A percentile compares a stretch with the other conserved stretches of the same genome.
These are phyloP conservation scores for Conger conger DNA, from an alignment of 2,113 vertebrate species.

Conservation along the genomic window DNA sequence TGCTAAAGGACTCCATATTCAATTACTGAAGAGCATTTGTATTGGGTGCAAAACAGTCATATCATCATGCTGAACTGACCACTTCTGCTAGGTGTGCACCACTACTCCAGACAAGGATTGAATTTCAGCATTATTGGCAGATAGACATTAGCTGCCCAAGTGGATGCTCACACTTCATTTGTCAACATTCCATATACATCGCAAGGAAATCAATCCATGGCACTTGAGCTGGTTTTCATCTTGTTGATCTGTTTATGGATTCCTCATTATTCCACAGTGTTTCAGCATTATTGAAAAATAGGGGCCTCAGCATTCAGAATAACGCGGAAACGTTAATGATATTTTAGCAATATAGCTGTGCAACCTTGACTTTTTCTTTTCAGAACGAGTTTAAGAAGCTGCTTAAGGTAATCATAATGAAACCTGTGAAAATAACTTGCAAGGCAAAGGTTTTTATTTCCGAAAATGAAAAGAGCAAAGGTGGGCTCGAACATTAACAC, in stretches of 20 bases:
- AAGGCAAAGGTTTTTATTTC: neutral
- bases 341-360: too few species aligned
- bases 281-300: neutral
- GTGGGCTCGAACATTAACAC: too few species aligned
- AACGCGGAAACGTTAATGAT: neutral
- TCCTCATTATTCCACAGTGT: slow-evolving; percentile 34
- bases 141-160: slow-evolving; percentile 66
- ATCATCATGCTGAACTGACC: slow-evolving; percentile 72
- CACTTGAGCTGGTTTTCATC: slow-evolving; percentile 53
- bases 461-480: neutral
- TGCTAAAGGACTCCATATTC: slow-evolving; percentile 58
- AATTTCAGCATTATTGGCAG: slow-evolving; percentile 68
- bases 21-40: slow-evolving; percentile 72
- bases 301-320: neutral
- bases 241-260: slow-evolving; percentile 49
- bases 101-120: slow-evolving; percentile 80
- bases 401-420: neutral
- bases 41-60: slow-evolving; percentile 74
- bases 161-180: slow-evolving; percentile 68
- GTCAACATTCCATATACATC: slow-evolving; percentile 60
- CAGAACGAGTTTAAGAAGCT: neutral
- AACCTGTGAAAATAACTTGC: neutral
- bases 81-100: slow-evolving; percentile 72
- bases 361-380: neutral
- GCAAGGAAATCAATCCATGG: slow-evolving; percentile 57